Evolutionary conservation across 2,888 invertebrate species (phyloP), one percentile per base, ranked within the genome.

Genomic region (Acleris laterana): DNA sequence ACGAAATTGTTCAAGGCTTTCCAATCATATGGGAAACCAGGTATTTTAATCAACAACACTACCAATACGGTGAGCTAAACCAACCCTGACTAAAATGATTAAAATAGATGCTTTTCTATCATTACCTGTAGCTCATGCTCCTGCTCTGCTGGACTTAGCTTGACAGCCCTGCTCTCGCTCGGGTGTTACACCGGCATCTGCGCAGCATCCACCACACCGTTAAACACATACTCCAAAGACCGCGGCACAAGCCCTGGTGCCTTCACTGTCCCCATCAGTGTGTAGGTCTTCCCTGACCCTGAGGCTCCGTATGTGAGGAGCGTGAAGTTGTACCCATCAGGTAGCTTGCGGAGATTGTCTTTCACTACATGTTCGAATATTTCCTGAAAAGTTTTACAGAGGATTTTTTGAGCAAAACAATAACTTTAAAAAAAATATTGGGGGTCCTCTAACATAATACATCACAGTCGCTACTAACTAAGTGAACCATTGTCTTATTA

Each of bases 261-360:
- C 0, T 84, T 83, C 0, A 94, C 90, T n/a, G 93, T 94, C 0
- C 96, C 96, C 93, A 94, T 95, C 48, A 97, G 90, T 0, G 97
- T 97, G 77, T 95, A 96, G 0, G 97, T 97, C 85, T 98, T 98
- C 28, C 98, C 98, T 0, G 98, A 97, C 63, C 97, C 97, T 0
- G 97, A 98, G 0, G 97, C 96, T 7, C 98, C 98, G 83, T 98
- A 98, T 0, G 96, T 96, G 72, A 98, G 95, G 0, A 98, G 89
- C 0, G 97, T 95, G 63, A 95, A 95, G 83, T 95, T 97, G 69
- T 95, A 94, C 0, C 97, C 95, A 5, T 94, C 88, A 0, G 85
- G 82, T 60, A 96, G 94, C 68, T 94, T 94, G 48, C 90, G 87
- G 0, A 96, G 84, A 32, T 94, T 93, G 0, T 89, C 90, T 69